Percentiles rank a stretch among this genome's conserved stretches.
phyloP scores from a whole-genome alignment of 2,113 vertebrate species.

The Dendropsophus ebraccatus region DNA sequence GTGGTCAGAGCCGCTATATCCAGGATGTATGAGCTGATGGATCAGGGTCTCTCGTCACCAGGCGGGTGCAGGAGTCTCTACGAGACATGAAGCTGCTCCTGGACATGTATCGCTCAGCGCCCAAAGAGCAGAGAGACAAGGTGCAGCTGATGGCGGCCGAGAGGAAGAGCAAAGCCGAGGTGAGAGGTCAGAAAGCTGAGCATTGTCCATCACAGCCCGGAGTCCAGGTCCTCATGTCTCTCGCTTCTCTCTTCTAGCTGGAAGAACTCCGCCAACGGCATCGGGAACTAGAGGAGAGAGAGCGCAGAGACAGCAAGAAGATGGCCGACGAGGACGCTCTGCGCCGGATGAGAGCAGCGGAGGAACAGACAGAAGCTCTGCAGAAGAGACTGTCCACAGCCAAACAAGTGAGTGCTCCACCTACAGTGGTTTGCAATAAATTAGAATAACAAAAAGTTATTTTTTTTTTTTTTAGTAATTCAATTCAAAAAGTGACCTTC shows the following conservation, averaged over 20 bases:
- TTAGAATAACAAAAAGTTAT: too few species aligned
- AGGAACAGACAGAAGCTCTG: constrained; percentile 94
- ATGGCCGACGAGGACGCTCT: constrained; percentile 96
- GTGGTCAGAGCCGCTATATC: too few species aligned
- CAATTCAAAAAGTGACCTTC: too few species aligned
- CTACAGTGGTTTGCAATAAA: too few species aligned
- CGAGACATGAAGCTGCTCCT: constrained; percentile 95
- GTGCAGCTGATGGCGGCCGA: constrained; percentile 98
- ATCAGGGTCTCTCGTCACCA: constrained; percentile 65
- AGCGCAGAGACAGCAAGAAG: constrained; percentile 95
- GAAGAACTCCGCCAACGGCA: constrained; percentile 91
- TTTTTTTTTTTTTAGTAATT: too few species aligned
- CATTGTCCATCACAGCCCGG: too few species aligned
- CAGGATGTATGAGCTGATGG: too few species aligned
- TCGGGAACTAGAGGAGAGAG: constrained; percentile 91
- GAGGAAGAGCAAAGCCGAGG: constrained; percentile 95
- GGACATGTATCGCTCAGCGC: constrained; percentile 97
- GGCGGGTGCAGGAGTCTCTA: constrained; percentile 96
- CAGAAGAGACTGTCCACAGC: constrained; percentile 95
- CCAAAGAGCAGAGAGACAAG: constrained; percentile 97
- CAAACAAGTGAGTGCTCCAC: constrained; percentile 87
- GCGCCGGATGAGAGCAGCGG: constrained; percentile 90
- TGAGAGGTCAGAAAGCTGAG: constrained; percentile 67
- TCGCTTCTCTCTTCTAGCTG: constrained; percentile 66
- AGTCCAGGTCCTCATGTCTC: not conserved